These are phyloP conservation scores for Genyomyrus donnyi DNA, from an alignment of 2,113 vertebrate genomes.

Conservation along the genomic window DNA sequence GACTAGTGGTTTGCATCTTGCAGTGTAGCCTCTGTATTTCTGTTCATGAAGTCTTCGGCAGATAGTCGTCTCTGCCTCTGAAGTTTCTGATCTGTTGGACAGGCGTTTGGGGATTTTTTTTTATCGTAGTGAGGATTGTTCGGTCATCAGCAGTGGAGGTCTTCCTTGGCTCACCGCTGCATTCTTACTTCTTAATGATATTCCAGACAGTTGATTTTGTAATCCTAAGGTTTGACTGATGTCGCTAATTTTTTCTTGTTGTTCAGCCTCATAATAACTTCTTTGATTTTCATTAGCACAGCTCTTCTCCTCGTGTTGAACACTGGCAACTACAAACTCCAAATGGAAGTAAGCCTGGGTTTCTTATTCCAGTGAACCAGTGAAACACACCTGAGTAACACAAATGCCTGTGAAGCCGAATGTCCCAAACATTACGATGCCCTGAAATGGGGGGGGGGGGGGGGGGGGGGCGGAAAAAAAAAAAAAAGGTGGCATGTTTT, in stretches of 20 bases:
- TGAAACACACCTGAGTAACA: neutral
- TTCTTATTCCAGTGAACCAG: neutral
- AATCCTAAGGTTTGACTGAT: neutral
- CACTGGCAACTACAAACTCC: neutral
- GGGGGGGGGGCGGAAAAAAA: too few species aligned
- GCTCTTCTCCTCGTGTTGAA: neutral
- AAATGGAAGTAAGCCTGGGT: neutral
- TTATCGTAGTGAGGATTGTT: neutral
- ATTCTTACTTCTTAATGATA: neutral
- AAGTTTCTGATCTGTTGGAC: neutral
- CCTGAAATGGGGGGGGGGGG: neutral
- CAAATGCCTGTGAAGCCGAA: neutral
- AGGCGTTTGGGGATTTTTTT: neutral
- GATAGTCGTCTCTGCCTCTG: neutral
- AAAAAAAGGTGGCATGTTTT: too few species aligned
- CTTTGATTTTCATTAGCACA: neutral
- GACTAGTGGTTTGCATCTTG: neutral
- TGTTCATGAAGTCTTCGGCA: neutral
- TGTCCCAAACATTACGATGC: neutral
- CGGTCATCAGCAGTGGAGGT: neutral
- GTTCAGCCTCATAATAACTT: neutral
- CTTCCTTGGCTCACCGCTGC: neutral
- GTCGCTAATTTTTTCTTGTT: neutral
- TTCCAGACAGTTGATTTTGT: neutral
- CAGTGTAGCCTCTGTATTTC: neutral